Percentiles rank a stretch among this genome's conserved stretches.
phyloP scores from a whole-genome alignment of 2,888 invertebrate species.

The Agrotis puta region DNA sequence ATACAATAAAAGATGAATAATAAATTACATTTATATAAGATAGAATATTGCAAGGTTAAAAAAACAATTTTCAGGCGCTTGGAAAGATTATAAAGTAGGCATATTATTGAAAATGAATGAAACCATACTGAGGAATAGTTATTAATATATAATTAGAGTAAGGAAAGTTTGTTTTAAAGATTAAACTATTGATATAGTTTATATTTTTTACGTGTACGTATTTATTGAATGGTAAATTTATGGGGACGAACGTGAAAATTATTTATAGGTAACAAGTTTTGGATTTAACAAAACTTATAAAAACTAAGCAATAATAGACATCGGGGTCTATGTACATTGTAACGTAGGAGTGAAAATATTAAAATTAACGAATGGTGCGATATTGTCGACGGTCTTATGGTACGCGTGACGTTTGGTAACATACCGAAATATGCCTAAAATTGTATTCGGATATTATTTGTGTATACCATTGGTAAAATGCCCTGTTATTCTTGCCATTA shows the following conservation, averaged over 20 bases:
- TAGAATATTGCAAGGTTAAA: constrained; percentile 83
- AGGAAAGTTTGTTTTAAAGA: constrained; percentile 91
- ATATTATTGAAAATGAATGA: constrained; percentile 89
- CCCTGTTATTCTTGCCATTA: constrained; percentile 85
- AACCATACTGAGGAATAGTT: constrained; percentile 90
- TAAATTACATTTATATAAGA: constrained; percentile 83
- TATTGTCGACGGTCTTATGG: constrained; percentile 87
- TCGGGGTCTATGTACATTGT: constrained; percentile 89
- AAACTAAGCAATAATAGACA: constrained; percentile 90
- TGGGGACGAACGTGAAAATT: constrained; percentile 90
- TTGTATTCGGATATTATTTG: constrained; percentile 86
- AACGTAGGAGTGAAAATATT: constrained; percentile 85
- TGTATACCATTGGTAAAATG: constrained; percentile 81
- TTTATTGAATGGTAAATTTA: constrained; percentile 91
- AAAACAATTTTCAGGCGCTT: constrained; percentile 88
- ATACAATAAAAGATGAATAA: constrained; percentile 80
- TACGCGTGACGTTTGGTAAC: constrained; percentile 81
- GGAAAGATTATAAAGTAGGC: constrained; percentile 91
- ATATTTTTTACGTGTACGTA: constrained; percentile 91
- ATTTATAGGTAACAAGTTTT: constrained; percentile 90
- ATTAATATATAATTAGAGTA: constrained; percentile 90
- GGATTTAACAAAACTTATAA: constrained; percentile 88
- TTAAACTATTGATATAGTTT: constrained; percentile 91
- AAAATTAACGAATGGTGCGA: constrained; percentile 89
- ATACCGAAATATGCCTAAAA: constrained; percentile 86